These are phyloP conservation scores for Chloroclystis v-ata DNA, from an alignment of 2,888 invertebrate genomes.

Conservation along the genomic window DNA sequence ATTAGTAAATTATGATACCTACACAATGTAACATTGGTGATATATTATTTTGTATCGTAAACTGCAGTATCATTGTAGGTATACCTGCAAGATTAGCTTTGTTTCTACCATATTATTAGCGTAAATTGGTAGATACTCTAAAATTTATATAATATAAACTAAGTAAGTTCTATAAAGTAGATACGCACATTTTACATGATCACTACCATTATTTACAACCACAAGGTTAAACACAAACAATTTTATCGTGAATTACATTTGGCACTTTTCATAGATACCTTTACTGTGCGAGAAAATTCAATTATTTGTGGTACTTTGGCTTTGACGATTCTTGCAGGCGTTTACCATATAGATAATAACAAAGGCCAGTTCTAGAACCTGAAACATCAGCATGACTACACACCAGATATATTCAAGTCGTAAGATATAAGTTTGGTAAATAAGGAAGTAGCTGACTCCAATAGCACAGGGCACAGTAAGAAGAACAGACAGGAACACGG, in stretches of 20 bases:
- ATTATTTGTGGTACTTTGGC: conserved; percentile 29
- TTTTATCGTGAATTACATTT: conserved; percentile 42
- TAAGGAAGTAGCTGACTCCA: conserved; percentile 90
- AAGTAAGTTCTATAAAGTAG: too few relatives aligned
- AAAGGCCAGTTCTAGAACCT: conserved; percentile 88
- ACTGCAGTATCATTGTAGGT: too few relatives aligned
- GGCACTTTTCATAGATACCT: conserved; percentile 38
- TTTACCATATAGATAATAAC: conserved; percentile 84
- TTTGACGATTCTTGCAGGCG: conserved; percentile 79
- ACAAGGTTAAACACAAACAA: too few relatives aligned
- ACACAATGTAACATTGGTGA: too few relatives aligned
- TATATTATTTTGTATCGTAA: too few relatives aligned
- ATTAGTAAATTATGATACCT: too few relatives aligned
- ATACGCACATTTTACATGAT: too few relatives aligned
- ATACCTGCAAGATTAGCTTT: too few relatives aligned
- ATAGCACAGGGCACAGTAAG: conserved; percentile 90
- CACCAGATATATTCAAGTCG: conserved; percentile 93
- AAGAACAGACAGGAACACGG: conserved; percentile 88
- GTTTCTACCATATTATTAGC: too few relatives aligned
- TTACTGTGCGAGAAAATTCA: conserved; percentile 20
- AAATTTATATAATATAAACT: too few relatives aligned
- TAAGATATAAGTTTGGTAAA: conserved; percentile 93
- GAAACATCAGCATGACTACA: conserved; percentile 90
- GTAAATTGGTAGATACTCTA: too few relatives aligned
- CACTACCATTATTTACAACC: too few relatives aligned